Evolutionary conservation across 2,888 invertebrate species (phyloP).

Genomic region (Phania funesta): DNA sequence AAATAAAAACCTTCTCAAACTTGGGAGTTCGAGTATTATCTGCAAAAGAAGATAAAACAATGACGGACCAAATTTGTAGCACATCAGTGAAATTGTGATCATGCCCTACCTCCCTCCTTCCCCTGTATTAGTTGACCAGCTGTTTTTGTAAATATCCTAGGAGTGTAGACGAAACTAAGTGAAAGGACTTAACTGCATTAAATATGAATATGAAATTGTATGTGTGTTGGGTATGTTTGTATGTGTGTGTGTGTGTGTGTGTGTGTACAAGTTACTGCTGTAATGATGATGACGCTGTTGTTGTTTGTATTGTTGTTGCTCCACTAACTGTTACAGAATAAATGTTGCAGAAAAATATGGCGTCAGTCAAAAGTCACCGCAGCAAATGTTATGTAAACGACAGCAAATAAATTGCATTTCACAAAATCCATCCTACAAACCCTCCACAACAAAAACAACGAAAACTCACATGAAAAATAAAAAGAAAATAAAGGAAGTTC

Average conservation of each 20-base stretch:
- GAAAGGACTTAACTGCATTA: no score
- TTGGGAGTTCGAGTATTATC: no score
- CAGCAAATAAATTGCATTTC: conserved; percentile 79
- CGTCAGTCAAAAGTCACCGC: conserved; percentile 78
- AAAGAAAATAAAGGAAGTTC: conserved; percentile 6
- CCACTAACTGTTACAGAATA: conserved; percentile 63
- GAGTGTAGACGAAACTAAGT: no score
- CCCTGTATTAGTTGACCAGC: no score
- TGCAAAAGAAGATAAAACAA: no score
- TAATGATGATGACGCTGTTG: conserved; percentile 35
- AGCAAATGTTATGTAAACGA: conserved; percentile 75
- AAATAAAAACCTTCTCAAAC: no score
- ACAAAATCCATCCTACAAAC: conserved; percentile 61
- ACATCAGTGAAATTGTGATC: no score
- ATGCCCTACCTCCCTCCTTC: no score
- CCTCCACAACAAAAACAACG: conserved; percentile 22
- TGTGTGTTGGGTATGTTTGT: conserved; percentile 1
- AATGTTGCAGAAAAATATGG: conserved; percentile 77
- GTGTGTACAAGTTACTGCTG: neutral
- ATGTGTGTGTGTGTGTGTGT: neutral
- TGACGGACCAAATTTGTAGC: no score
- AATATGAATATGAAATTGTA: no score
- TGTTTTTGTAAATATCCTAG: no score
- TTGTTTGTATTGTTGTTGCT: conserved; percentile 30
- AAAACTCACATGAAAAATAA: neutral